phyloP scores from a whole-genome alignment of 2,113 vertebrate species.

The Colius striatus region DNA sequence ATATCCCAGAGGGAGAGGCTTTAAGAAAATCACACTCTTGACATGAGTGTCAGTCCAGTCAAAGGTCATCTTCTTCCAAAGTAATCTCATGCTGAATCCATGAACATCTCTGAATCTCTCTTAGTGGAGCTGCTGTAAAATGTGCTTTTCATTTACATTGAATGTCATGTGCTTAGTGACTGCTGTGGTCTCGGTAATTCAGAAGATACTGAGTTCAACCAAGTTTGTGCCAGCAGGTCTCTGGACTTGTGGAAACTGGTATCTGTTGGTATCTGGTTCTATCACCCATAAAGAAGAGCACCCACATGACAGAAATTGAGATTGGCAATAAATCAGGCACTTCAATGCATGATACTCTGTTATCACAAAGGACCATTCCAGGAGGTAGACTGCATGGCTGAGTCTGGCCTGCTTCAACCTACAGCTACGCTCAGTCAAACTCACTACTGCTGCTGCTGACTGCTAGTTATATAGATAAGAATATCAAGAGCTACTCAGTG shows the following conservation, averaged over 20 bases:
- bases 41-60: not conserved
- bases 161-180: not conserved
- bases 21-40: not conserved
- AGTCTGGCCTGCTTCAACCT: not conserved
- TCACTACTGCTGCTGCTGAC: fast-evolving
- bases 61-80: not conserved
- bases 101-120: not conserved
- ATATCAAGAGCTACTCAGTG: not conserved
- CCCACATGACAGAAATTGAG: not conserved
- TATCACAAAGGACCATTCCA: not conserved
- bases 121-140: not conserved
- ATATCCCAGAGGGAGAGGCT: not conserved
- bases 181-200: not conserved
- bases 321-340: not conserved
- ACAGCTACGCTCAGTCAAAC: not conserved
- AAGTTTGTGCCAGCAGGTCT: not conserved
- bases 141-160: not conserved
- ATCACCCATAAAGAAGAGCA: not conserved
- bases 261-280: not conserved
- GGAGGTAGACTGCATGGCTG: not conserved
- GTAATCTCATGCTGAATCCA: not conserved
- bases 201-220: not conserved
- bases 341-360: not conserved
- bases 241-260: not conserved
- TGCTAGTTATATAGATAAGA: not conserved